Evolutionary conservation across 2,888 invertebrate species (phyloP), one percentile per base, ranked within the genome.

Genomic region (Sphaerophoria rueppellii): DNA sequence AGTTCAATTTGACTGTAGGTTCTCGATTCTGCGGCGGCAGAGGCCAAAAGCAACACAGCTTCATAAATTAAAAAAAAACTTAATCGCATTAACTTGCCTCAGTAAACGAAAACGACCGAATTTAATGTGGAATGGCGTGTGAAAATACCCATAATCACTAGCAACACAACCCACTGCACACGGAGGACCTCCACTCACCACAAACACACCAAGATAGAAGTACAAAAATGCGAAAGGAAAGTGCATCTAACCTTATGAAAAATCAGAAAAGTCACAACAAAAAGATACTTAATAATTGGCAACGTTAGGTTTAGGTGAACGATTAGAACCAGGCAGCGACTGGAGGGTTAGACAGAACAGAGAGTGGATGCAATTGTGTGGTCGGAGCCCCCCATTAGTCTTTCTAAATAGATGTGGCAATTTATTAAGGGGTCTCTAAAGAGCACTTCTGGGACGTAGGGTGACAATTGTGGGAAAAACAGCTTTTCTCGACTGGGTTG

Each of bases 341-440:
- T 6, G 43, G 43, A 40, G 43, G 43, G 43, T 9, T 9, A 43
- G 9, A 43, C 12, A 9, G 24, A 9, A n/a, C 24, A 24, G 60
- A 24, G 24, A 48, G 43, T 71, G 71, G 50, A 67, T 79, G 79
- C 71, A 83, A 83, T 79, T 58, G 79, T 83, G 75, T 74, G 24
- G 58, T 54, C 24, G 40, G 7, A 2, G 24, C 24, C 2, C 65
- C 52, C 55, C 48, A 60, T 60, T 54, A 37, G 40, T 52, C 52
- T 61, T 32, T 32, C 48, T 16, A 46, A 60, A 52, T 24, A 60
- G 63, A 60, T 16, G 55, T 60, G 65, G 74, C 79, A 79, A 79
- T 83, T 83, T 83, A 79, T 83, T 83, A 71, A 83, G 75, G 24
- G 65, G 74, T 65, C 74, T 71, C 79, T 65, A 58, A 82, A 82